These are phyloP conservation scores for Sebastes goodei DNA, from an alignment of 2,797 vertebrate genomes.

Conservation along the genomic window DNA sequence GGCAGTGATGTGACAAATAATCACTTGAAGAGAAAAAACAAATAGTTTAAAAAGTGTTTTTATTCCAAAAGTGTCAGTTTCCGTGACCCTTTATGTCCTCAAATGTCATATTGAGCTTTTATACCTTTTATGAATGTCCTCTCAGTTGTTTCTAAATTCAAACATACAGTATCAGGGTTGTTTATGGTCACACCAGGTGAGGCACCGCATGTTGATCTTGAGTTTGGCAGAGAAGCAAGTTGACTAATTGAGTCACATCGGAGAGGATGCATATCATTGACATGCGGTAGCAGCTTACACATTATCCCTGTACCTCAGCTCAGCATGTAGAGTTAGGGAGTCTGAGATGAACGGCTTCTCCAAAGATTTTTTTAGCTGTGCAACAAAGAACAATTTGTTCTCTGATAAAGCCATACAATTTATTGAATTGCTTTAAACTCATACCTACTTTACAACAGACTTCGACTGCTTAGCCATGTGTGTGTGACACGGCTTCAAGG, in stretches of 20 bases:
- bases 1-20: neutral
- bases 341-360: neutral
- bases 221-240: slow-evolving; percentile 9
- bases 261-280: slow-evolving; percentile 1
- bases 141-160: neutral
- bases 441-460: neutral
- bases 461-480: slow-evolving; percentile 18
- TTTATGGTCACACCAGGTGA: slow-evolving; percentile 5
- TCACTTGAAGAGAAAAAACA: neutral
- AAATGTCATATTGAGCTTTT: slow-evolving; percentile 1
- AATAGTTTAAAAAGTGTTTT: neutral
- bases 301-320: neutral
- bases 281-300: neutral
- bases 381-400: neutral
- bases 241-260: neutral
- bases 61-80: neutral
- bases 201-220: slow-evolving; percentile 8
- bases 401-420: neutral
- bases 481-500: slow-evolving; percentile 23
- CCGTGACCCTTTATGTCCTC: neutral
- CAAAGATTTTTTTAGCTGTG: neutral
- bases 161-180: neutral
- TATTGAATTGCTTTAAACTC: neutral
- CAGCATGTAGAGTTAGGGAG: neutral
- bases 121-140: neutral